These are phyloP conservation scores for Brachionus calyciflorus DNA, from an alignment of 1,140 invertebrate species.

Conservation along the genomic window DNA sequence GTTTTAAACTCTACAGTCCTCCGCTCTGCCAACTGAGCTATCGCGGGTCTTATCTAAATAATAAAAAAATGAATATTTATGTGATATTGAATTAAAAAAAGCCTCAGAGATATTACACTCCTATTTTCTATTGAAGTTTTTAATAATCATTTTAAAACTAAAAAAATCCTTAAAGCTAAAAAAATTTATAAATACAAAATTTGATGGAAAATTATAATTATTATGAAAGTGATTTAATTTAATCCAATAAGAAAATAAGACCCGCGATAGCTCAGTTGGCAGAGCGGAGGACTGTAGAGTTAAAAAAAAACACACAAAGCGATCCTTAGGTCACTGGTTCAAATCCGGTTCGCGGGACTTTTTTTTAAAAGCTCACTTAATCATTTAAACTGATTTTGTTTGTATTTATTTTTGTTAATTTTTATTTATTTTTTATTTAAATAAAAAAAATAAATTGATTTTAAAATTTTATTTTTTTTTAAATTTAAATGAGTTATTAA, in stretches of 20 bases:
- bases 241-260: background rate
- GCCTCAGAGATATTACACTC: no score
- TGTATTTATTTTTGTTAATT: no score
- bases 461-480: background rate
- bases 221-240: background rate
- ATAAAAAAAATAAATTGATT: background rate
- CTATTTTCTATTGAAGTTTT: no score
- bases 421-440: no score
- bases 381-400: no score
- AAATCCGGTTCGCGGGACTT: conserved; percentile 12
- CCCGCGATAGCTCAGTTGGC: conserved; percentile 17
- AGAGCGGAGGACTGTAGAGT: conserved; percentile 22
- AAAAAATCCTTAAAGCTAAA: no score
- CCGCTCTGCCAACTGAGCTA: conserved; percentile 47
- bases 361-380: no score
- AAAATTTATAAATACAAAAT: no score
- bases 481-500: no score
- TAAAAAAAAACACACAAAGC: background rate
- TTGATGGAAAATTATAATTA: no score
- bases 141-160: no score
- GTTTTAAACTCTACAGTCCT: conserved; percentile 47
- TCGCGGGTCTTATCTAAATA: background rate
- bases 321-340: conserved; percentile 14
- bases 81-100: no score
- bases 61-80: background rate